Evolutionary conservation across 2,888 invertebrate species (phyloP).

Genomic region (Microctonus hyperodae): DNA sequence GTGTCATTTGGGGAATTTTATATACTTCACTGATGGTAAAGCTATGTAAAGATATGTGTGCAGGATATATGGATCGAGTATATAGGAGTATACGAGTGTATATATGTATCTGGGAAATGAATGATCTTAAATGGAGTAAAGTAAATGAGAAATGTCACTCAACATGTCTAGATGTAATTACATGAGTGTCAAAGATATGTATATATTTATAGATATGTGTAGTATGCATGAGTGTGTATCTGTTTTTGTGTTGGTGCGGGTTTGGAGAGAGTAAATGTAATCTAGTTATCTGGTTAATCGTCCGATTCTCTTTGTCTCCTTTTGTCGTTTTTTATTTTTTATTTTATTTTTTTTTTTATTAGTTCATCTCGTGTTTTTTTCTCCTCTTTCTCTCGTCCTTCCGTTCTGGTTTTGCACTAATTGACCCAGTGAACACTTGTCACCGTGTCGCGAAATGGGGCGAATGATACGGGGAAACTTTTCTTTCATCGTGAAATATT

Average conservation of each 20-base stretch:
- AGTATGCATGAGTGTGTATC: slow-evolving; percentile 26
- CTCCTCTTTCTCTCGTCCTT: background rate
- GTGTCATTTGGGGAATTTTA: slow-evolving; percentile 12
- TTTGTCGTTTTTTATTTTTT: slow-evolving; percentile 29
- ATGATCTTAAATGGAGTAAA: slow-evolving; percentile 34
- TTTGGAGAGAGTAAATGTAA: slow-evolving; percentile 42
- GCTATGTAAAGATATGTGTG: background rate
- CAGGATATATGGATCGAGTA: background rate
- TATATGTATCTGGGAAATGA: slow-evolving; percentile 6
- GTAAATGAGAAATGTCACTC: slow-evolving; percentile 58
- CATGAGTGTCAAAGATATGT: slow-evolving; percentile 34
- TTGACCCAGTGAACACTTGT: slow-evolving; percentile 36
- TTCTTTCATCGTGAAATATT: background rate
- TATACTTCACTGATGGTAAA: slow-evolving; percentile 1
- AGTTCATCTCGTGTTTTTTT: background rate
- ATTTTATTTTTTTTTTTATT: slow-evolving; percentile 23
- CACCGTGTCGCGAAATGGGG: slow-evolving; percentile 21
- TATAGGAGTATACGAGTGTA: background rate
- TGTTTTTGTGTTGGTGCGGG: slow-evolving; percentile 33
- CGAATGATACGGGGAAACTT: slow-evolving; percentile 28
- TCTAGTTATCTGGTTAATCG: slow-evolving; percentile 51
- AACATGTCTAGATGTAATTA: slow-evolving; percentile 56
- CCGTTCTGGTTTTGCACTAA: slow-evolving; percentile 23
- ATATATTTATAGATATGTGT: background rate
- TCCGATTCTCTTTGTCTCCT: slow-evolving; percentile 20